phyloP scores from a whole-genome alignment of 2,888 invertebrate species.

The Cosmia trapezina region DNA sequence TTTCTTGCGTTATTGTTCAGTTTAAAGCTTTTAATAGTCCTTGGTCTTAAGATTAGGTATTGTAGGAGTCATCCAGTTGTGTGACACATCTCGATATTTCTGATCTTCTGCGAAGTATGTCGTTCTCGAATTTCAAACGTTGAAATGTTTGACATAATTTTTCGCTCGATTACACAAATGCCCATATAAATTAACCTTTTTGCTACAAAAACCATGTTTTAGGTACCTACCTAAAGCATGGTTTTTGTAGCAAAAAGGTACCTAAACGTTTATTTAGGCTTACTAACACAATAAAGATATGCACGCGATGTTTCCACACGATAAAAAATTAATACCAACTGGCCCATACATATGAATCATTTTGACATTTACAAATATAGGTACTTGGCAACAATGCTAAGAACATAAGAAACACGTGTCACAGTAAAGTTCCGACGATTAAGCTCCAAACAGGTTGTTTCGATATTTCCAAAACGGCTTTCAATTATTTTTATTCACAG shows the following conservation, averaged over 20 bases:
- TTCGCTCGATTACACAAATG: constrained; percentile 20
- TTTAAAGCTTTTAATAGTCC: background rate
- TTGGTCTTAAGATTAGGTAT: background rate
- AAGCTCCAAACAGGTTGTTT: constrained; percentile 30
- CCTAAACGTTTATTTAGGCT: constrained; percentile 29
- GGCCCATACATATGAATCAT: constrained; percentile 26
- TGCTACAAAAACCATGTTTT: constrained; percentile 31
- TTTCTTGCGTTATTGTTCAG: background rate
- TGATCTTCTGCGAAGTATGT: background rate
- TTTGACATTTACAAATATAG: constrained; percentile 28
- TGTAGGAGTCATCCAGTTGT: background rate
- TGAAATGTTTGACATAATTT: constrained; percentile 14
- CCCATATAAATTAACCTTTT: constrained; percentile 43
- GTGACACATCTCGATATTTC: background rate
- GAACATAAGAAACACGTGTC: constrained; percentile 24
- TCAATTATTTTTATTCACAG: constrained; percentile 20
- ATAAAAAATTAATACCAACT: constrained; percentile 23
- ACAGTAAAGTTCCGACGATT: constrained; percentile 4
- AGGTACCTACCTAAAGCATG: background rate
- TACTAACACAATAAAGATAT: constrained; percentile 27
- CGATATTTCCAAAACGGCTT: constrained; percentile 27
- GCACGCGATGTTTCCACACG: constrained; percentile 42
- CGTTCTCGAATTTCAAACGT: constrained; percentile 9
- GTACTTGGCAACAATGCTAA: background rate
- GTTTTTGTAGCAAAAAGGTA: too few relatives aligned